Conservation (phyloP, 1,140 invertebrate genomes). For the Magallana angulata region DNA sequence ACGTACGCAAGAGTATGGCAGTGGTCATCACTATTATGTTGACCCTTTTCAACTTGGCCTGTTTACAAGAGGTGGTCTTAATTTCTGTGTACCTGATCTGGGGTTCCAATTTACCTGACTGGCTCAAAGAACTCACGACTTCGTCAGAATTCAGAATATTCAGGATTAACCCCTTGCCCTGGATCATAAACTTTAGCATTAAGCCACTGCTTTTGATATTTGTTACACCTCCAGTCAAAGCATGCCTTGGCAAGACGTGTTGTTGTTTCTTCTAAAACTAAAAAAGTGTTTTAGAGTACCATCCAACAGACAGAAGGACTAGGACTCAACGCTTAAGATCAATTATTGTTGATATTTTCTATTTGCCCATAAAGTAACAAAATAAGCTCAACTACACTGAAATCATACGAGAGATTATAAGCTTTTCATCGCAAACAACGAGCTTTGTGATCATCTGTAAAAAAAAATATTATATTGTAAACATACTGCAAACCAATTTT, state of each 20-base stretch:
- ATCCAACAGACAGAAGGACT: too few relatives aligned
- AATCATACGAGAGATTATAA: too few relatives aligned
- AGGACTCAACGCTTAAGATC: too few relatives aligned
- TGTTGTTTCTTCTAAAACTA: neutral
- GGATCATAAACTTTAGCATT: constrained; percentile 31
- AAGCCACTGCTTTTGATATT: constrained; percentile 29
- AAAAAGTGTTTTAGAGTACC: too few relatives aligned
- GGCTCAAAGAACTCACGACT: constrained; percentile 10
- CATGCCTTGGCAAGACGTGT: neutral
- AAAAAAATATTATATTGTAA: too few relatives aligned
- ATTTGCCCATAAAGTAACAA: too few relatives aligned
- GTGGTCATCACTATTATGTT: constrained; percentile 16
- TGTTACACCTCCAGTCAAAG: constrained; percentile 15
- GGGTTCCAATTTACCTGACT: neutral
- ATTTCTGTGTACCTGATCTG: constrained; percentile 13
- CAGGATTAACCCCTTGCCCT: constrained; percentile 13
- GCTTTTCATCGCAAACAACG: too few relatives aligned
- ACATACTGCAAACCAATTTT: too few relatives aligned
- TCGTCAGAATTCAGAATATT: constrained; percentile 22
- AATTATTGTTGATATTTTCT: too few relatives aligned
- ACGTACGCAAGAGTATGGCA: neutral
- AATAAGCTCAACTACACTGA: too few relatives aligned
- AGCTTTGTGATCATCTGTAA: too few relatives aligned
- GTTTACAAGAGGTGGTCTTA: neutral
- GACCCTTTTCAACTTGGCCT: constrained; percentile 10